A percentile compares a stretch with the other conserved stretches of the same genome.
phyloP scores from a whole-genome alignment of 1,140 invertebrate genomes.

The Bursaphelenchus mucronatus region DNA sequence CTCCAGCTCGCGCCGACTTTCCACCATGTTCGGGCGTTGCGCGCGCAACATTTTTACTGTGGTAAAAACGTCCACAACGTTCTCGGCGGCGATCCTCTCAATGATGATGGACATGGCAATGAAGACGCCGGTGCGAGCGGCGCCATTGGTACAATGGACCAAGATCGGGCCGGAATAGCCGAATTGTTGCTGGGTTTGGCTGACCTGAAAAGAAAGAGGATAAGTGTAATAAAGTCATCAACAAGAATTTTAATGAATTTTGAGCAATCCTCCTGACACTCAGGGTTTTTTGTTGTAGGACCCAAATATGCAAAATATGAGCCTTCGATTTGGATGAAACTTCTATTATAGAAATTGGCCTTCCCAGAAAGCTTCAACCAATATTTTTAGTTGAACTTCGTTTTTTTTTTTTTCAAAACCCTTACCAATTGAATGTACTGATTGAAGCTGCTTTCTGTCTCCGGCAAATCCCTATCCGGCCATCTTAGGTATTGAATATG shows the following conservation, averaged over 20 bases:
- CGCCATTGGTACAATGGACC: slow-evolving; percentile 84
- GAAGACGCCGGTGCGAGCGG: slow-evolving; percentile 88
- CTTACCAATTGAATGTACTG: slow-evolving; percentile 61
- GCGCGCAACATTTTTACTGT: slow-evolving; percentile 93
- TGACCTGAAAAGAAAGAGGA: slow-evolving; percentile 78
- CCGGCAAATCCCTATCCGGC: slow-evolving; percentile 96
- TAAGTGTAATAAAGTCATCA: slow-evolving; percentile 72
- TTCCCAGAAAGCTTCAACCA: too few species aligned
- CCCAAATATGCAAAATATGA: too few species aligned
- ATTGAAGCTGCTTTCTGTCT: slow-evolving; percentile 94
- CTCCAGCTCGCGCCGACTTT: slow-evolving; percentile 98
- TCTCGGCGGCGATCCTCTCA: slow-evolving; percentile 97
- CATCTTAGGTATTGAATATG: slow-evolving; percentile 99
- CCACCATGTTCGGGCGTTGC: slow-evolving; percentile 96
- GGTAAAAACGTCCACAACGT: slow-evolving; percentile 97
- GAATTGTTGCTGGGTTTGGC: slow-evolving; percentile 99
- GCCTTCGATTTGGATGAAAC: too few species aligned
- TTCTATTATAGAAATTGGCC: too few species aligned
- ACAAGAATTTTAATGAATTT: slow-evolving; percentile 19
- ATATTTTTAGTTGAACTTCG: too few species aligned
- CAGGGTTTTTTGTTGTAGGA: too few species aligned
- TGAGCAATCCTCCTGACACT: too few species aligned
- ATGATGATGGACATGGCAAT: slow-evolving; percentile 95
- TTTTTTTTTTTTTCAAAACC: too few species aligned
- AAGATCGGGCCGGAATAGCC: slow-evolving; percentile 98